Evolutionary conservation across 2,888 invertebrate species (phyloP).

Genomic region (Thysanoteuthis rhombus): DNA sequence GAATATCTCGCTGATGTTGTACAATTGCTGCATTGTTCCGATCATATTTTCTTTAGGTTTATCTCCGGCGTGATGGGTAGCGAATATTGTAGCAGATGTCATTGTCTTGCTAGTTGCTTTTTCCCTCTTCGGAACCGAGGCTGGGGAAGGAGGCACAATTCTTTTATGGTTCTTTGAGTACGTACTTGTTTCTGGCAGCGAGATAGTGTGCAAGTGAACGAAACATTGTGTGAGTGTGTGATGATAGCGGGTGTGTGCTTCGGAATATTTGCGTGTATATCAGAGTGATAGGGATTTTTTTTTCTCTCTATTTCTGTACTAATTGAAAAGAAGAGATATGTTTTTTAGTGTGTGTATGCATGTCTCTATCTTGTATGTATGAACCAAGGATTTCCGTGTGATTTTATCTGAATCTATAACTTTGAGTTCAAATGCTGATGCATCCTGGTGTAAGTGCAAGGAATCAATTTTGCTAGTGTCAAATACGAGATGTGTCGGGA

Average conservation of each 20-base stretch:
- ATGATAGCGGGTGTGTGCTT: not conserved
- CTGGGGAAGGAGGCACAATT: not conserved
- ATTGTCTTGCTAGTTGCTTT: not conserved
- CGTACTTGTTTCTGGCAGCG: not conserved
- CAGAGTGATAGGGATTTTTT: not conserved
- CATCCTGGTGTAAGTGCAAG: too few species aligned
- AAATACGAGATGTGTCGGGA: too few species aligned
- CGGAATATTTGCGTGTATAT: not conserved
- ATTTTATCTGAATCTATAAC: not conserved
- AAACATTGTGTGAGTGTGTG: not conserved
- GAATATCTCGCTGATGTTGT: not conserved
- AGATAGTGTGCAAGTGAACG: not conserved
- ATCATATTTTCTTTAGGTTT: conserved; percentile 12
- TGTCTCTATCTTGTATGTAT: not conserved
- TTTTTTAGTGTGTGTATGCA: not conserved
- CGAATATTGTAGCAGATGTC: conserved; percentile 12
- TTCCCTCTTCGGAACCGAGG: not conserved
- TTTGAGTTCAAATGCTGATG: not conserved
- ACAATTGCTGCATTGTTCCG: not conserved
- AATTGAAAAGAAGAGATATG: not conserved
- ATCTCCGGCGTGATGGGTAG: not conserved
- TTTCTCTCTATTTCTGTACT: not conserved
- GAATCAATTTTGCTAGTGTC: too few species aligned
- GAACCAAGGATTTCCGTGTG: not conserved
- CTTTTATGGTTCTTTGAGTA: not conserved